phyloP scores from a whole-genome alignment of 2,888 invertebrate species.

The Mesochorus sp. region DNA sequence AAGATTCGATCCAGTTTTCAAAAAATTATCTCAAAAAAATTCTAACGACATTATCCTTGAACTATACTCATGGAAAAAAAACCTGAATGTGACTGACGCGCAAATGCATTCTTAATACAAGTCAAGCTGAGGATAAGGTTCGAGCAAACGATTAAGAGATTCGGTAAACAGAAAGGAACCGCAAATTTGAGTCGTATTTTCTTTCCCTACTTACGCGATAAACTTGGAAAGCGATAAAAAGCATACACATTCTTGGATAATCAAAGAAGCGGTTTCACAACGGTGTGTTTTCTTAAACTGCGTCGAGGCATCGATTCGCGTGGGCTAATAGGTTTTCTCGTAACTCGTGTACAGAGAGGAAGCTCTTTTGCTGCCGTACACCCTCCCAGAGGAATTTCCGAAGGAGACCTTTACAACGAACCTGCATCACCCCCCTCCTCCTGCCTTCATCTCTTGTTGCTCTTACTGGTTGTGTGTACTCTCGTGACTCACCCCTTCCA shows the following conservation, averaged over 20 bases:
- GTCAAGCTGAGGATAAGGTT: no score
- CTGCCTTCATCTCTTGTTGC: not conserved
- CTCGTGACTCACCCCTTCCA: slow-evolving; percentile 9
- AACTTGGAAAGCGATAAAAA: not conserved
- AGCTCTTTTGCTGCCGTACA: not conserved
- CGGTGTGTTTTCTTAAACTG: not conserved
- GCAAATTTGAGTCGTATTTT: not conserved
- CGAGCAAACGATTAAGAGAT: no score
- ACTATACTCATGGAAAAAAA: no score
- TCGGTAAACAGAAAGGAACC: no score
- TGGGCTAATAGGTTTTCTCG: not conserved
- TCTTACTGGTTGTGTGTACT: not conserved
- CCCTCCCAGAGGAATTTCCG: slow-evolving; percentile 1
- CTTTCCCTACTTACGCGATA: not conserved
- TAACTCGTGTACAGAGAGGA: not conserved
- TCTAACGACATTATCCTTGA: no score
- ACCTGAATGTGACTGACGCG: no score
- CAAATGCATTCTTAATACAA: no score
- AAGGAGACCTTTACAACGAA: not conserved
- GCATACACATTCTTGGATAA: not conserved
- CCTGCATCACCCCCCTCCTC: not conserved
- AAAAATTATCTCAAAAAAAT: no score
- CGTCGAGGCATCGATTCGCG: not conserved
- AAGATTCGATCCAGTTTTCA: no score
- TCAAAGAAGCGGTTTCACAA: not conserved